Conservation (phyloP, 2,113 vertebrate species). For the human region GRCh38 chr3:2392001-2392500, state of each 20-base stretch:
- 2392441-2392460: not conserved
- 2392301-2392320: not conserved
- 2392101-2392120: not conserved
- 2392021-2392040: not conserved
- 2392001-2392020: not conserved
- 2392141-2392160: not conserved
- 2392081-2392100: not conserved
- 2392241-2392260: not conserved
- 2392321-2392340: not conserved
- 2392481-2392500: not conserved
- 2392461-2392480: not conserved
- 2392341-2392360: not conserved
- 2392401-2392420: not conserved
- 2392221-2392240: not conserved
- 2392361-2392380: not conserved
- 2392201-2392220: not conserved
- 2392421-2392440: not conserved
- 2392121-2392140: not conserved
- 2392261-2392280: not conserved
- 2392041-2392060: not conserved
- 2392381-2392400: not conserved
- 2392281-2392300: not conserved
- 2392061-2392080: not conserved
- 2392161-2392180: not conserved
- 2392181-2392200: not conserved